These are phyloP conservation scores for Nannospalax galili DNA, from an alignment of 2,113 vertebrate genomes.

Conservation along the genomic window DNA sequence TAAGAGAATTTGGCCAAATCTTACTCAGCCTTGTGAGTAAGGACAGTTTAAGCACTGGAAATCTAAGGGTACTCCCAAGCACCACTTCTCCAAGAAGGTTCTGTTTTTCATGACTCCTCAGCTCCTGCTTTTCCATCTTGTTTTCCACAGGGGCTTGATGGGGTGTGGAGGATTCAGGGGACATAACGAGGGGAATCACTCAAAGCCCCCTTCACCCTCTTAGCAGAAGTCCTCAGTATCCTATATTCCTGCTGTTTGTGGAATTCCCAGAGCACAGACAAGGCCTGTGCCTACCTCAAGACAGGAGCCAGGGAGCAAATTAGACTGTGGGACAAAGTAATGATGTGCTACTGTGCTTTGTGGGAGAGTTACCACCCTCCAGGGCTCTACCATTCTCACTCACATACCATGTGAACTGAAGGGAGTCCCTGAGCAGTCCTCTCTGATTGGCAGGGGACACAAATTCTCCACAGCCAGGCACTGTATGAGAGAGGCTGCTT, in stretches of 20 bases:
- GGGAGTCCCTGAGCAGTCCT: not conserved
- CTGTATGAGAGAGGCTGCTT: not conserved
- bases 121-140: not conserved
- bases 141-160: not conserved
- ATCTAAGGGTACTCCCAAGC: not conserved
- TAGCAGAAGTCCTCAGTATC: not conserved
- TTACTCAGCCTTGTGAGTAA: not conserved
- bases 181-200: no score
- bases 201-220: not conserved
- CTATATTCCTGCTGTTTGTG: not conserved
- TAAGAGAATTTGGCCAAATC: not conserved
- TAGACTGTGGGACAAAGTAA: not conserved
- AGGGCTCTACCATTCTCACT: not conserved
- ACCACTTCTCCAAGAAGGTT: not conserved
- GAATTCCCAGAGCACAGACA: not conserved
- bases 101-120: fast-evolving
- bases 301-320: not conserved
- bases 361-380: not conserved
- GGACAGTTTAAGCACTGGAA: not conserved
- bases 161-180: not conserved
- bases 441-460: not conserved
- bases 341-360: not conserved
- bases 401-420: not conserved
- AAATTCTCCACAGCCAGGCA: not conserved
- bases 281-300: not conserved